phyloP scores from a whole-genome alignment of 2,113 vertebrate species.

The Zosterops borbonicus region DNA sequence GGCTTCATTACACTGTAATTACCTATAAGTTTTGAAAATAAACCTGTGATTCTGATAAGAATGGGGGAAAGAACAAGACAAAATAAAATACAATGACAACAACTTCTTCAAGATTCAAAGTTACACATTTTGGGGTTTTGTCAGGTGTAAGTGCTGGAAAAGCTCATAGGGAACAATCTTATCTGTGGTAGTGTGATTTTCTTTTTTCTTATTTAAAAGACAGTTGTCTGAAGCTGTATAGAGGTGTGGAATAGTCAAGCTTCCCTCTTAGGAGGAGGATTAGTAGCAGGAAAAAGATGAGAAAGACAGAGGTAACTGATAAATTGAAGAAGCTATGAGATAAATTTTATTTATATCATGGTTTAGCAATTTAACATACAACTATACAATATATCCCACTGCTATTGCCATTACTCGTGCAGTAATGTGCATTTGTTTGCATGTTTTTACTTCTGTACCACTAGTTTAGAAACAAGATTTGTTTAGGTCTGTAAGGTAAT shows the following conservation, averaged over 20 bases:
- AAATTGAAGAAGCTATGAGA: neutral
- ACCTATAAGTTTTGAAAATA: neutral
- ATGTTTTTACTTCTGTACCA: neutral
- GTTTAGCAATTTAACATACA: neutral
- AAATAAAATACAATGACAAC: neutral
- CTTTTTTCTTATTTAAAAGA: neutral
- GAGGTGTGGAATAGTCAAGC: neutral
- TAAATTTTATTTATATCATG: neutral
- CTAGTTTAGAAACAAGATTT: neutral
- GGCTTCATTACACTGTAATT: neutral
- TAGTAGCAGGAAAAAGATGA: neutral
- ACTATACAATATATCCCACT: neutral
- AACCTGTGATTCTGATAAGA: neutral
- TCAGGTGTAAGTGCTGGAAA: neutral
- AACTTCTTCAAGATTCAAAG: neutral
- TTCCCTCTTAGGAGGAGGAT: neutral
- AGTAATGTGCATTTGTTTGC: neutral
- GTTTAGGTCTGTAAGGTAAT: neutral
- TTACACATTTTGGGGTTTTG: neutral
- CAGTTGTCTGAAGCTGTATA: neutral
- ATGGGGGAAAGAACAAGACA: neutral
- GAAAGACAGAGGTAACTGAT: neutral
- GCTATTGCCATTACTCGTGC: rapidly evolving
- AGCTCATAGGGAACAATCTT: neutral
- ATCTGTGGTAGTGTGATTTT: neutral